These are phyloP conservation scores for Oryzias sinensis DNA, from an alignment of 2,797 vertebrate genomes.

Conservation along the genomic window DNA sequence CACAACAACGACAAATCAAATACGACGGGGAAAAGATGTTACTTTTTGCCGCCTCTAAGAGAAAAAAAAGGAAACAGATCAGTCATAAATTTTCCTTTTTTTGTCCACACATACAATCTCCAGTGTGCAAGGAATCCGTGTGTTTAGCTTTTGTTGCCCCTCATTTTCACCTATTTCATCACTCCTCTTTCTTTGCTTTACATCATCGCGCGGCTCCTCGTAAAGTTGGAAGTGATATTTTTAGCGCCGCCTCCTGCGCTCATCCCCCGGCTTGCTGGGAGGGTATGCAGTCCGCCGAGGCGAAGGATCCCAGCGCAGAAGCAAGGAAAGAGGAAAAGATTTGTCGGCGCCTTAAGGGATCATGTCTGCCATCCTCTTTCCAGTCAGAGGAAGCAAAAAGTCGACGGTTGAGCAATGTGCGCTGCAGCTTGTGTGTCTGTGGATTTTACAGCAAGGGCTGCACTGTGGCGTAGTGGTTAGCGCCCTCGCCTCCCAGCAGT, in stretches of 20 bases:
- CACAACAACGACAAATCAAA: too few relatives aligned
- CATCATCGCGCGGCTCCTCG: constrained; percentile 21
- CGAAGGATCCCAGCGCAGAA: constrained; percentile 53
- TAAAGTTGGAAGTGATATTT: constrained; percentile 12
- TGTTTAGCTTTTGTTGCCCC: constrained; percentile 5
- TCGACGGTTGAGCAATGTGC: constrained; percentile 36
- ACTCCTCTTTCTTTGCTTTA: constrained; percentile 24
- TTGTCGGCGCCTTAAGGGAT: constrained; percentile 66
- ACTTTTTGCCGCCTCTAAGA: neutral
- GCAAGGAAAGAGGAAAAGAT: constrained; percentile 44
- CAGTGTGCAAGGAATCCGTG: neutral
- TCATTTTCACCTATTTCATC: constrained; percentile 40
- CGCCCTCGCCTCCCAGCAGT: too few relatives aligned
- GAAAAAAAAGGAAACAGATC: too few relatives aligned
- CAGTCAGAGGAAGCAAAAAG: constrained; percentile 40
- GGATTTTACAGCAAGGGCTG: too few relatives aligned
- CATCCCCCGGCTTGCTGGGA: constrained; percentile 39
- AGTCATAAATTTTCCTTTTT: too few relatives aligned
- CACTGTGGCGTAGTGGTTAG: too few relatives aligned
- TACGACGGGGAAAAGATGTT: too few relatives aligned
- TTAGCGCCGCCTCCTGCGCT: constrained; percentile 24
- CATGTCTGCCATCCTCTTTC: constrained; percentile 56
- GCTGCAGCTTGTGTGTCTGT: constrained; percentile 36
- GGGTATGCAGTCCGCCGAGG: constrained; percentile 46
- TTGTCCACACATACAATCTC: too few relatives aligned